Evolutionary conservation across 1,140 invertebrate species (phyloP).

Genomic region (Drosophila teissieri): DNA sequence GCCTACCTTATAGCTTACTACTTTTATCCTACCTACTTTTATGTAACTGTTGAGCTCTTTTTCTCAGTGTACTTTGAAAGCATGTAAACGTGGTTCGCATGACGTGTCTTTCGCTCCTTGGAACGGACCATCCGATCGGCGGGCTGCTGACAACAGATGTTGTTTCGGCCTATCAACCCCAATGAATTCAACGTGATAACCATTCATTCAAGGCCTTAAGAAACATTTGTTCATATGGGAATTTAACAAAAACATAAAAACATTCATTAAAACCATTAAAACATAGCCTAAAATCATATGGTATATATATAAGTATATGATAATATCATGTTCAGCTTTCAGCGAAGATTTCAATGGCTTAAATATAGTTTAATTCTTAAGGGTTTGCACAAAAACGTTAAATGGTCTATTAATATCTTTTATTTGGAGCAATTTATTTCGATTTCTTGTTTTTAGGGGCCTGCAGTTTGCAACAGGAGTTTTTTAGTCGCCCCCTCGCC

Average conservation of each 20-base stretch:
- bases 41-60: neutral
- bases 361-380: too few species aligned
- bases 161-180: constrained; percentile 21
- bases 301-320: too few species aligned
- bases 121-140: constrained; percentile 34
- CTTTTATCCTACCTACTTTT: too few species aligned
- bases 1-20: too few species aligned
- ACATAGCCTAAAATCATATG: too few species aligned
- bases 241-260: neutral
- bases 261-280: neutral
- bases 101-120: constrained; percentile 17
- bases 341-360: too few species aligned
- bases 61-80: neutral
- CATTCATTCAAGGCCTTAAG: neutral
- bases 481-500: neutral
- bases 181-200: constrained; percentile 1
- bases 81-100: constrained; percentile 1
- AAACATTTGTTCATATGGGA: too few species aligned
- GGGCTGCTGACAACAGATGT: constrained; percentile 29
- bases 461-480: neutral
- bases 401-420: neutral
- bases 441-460: neutral
- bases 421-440: neutral
- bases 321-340: too few species aligned
- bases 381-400: too few species aligned